These are phyloP conservation scores for Trichogramma evanescens DNA, from an alignment of 2,888 invertebrate genomes.

Conservation along the genomic window DNA sequence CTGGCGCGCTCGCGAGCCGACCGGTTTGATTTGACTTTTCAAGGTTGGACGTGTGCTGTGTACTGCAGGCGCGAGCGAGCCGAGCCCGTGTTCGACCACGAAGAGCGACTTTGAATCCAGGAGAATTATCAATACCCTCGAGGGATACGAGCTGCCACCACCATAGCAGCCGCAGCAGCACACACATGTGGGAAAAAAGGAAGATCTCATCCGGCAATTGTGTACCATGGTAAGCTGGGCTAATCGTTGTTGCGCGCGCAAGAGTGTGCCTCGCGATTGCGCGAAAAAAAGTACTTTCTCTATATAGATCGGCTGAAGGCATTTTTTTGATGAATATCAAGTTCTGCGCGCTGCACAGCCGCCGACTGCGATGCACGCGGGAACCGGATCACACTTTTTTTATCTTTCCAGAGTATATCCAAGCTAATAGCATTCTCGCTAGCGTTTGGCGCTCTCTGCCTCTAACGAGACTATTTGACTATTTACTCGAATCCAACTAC, in stretches of 20 bases:
- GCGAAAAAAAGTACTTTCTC: conserved; percentile 10
- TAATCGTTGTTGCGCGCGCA: background rate
- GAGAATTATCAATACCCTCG: too few relatives aligned
- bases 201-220: background rate
- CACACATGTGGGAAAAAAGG: background rate
- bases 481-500: too few relatives aligned
- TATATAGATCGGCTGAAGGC: background rate
- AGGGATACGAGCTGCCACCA: too few relatives aligned
- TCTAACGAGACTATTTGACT: too few relatives aligned
- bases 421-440: too few relatives aligned
- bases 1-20: conserved; percentile 13
- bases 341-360: background rate
- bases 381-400: background rate
- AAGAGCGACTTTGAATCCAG: too few relatives aligned
- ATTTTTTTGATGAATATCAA: conserved; percentile 11
- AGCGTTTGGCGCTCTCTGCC: too few relatives aligned
- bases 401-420: too few relatives aligned
- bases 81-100: too few relatives aligned
- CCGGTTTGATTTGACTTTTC: conserved; percentile 22
- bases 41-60: conserved; percentile 14
- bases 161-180: background rate
- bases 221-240: background rate
- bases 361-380: background rate
- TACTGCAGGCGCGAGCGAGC: background rate
- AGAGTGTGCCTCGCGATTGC: too few relatives aligned